phyloP scores from a whole-genome alignment of 2,797 vertebrate genomes.

The Ispidina lecontei region DNA sequence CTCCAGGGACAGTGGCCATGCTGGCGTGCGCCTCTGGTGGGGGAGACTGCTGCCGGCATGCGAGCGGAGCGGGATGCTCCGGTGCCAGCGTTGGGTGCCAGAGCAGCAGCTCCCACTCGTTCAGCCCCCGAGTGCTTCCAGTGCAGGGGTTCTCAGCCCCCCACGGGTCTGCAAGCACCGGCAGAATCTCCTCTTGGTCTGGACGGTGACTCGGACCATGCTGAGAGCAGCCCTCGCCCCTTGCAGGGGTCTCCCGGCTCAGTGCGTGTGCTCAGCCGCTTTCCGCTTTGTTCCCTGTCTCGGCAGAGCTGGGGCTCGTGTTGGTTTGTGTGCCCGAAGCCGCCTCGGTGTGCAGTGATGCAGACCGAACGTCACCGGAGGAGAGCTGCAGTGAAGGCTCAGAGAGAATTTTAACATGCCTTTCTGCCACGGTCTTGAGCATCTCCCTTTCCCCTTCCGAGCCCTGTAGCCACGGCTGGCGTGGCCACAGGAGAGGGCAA shows the following conservation, averaged over 20 bases:
- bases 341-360: constrained; percentile 19
- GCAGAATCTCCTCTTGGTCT: background rate
- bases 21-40: background rate
- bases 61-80: background rate
- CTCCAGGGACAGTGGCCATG: background rate
- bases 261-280: background rate
- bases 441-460: background rate
- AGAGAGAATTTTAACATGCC: constrained; percentile 67
- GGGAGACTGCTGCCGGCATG: background rate
- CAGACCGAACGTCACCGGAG: constrained; percentile 53
- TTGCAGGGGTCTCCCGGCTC: background rate
- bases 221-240: background rate
- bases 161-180: rapidly evolving
- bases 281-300: background rate
- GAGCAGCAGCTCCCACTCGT: background rate
- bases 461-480: background rate
- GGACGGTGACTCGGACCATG: background rate
- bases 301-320: background rate
- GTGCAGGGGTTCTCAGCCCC: background rate
- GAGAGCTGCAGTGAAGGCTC: constrained; percentile 64
- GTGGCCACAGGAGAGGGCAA: background rate
- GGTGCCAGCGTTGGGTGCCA: background rate
- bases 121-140: rapidly evolving
- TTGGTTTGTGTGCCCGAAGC: background rate
- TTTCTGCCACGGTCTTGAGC: background rate